Conservation (phyloP, 1,140 invertebrate species). For the Scaptomyza hsui region DNA sequence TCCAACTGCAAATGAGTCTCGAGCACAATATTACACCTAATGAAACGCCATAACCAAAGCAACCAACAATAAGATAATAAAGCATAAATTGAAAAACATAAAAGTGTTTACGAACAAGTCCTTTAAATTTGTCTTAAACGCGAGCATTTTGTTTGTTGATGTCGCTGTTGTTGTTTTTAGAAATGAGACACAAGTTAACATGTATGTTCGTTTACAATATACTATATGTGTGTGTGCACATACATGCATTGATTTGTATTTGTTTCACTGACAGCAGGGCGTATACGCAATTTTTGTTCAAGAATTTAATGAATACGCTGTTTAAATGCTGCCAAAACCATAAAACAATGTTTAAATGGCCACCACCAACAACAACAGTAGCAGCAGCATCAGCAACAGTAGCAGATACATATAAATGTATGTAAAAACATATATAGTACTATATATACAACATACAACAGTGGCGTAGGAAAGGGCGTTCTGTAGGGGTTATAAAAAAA, state of each 20-base stretch:
- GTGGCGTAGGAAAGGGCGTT: constrained; percentile 1
- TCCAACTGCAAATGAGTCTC: constrained; percentile 47
- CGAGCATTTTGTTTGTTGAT: neutral
- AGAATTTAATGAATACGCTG: constrained; percentile 46
- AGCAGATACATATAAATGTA: constrained; percentile 20
- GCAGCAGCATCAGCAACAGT: constrained; percentile 15
- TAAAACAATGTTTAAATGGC: constrained; percentile 46
- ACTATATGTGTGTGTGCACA: neutral
- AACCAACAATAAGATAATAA: constrained; percentile 32
- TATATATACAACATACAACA: constrained; percentile 8
- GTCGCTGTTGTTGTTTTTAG: neutral
- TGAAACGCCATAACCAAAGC: constrained; percentile 35
- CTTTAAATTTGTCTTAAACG: neutral
- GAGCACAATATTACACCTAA: constrained; percentile 58
- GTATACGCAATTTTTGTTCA: constrained; percentile 14
- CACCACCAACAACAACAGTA: constrained; percentile 17
- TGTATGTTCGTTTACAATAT: neutral
- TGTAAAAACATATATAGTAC: neutral
- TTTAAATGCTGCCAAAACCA: constrained; percentile 53
- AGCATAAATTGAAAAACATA: constrained; percentile 22
- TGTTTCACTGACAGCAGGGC: constrained; percentile 30
- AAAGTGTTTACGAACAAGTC: constrained; percentile 8
- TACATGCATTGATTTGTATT: constrained; percentile 1
- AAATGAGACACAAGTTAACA: constrained; percentile 1
- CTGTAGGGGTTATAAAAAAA: neutral